These are phyloP conservation scores for Phrynocephalus forsythii DNA, from an alignment of 2,797 vertebrate genomes.

Conservation along the genomic window DNA sequence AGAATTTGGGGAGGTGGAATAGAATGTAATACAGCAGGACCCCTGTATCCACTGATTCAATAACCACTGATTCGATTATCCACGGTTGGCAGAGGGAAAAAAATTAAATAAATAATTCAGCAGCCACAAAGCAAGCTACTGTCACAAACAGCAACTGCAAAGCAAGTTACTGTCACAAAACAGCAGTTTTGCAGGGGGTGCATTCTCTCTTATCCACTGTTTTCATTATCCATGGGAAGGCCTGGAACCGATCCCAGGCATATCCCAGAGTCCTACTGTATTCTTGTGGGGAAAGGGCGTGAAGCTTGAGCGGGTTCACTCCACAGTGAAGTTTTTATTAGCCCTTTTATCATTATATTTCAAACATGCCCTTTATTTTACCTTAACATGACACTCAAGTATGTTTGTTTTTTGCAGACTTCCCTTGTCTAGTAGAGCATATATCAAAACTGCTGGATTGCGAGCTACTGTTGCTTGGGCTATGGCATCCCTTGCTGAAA, in stretches of 20 bases:
- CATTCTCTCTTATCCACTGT: too few relatives aligned
- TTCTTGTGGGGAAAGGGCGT: not conserved
- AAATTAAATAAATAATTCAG: too few relatives aligned
- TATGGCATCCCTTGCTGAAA: constrained; percentile 88
- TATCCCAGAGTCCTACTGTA: too few relatives aligned
- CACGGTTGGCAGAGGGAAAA: too few relatives aligned
- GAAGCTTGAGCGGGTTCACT: not conserved
- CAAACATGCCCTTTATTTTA: not conserved
- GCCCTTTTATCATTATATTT: not conserved
- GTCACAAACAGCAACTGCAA: too few relatives aligned
- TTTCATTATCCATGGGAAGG: too few relatives aligned
- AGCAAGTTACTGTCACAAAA: too few relatives aligned
- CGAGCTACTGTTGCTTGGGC: constrained; percentile 92
- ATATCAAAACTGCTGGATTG: constrained; percentile 87
- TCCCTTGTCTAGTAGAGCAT: constrained; percentile 87
- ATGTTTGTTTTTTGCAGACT: constrained; percentile 74
- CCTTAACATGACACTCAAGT: rapidly evolving
- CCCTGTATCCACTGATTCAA: too few relatives aligned
- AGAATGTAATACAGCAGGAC: not conserved
- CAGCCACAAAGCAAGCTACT: too few relatives aligned
- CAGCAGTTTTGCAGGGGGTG: too few relatives aligned
- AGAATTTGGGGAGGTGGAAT: not conserved
- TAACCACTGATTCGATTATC: too few relatives aligned
- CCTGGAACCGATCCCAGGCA: too few relatives aligned
- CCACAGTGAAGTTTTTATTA: not conserved